Evolutionary conservation across 2,113 vertebrate species (phyloP), one percentile per base, ranked within the genome.

Genomic region (Paradisaea rubra): DNA sequence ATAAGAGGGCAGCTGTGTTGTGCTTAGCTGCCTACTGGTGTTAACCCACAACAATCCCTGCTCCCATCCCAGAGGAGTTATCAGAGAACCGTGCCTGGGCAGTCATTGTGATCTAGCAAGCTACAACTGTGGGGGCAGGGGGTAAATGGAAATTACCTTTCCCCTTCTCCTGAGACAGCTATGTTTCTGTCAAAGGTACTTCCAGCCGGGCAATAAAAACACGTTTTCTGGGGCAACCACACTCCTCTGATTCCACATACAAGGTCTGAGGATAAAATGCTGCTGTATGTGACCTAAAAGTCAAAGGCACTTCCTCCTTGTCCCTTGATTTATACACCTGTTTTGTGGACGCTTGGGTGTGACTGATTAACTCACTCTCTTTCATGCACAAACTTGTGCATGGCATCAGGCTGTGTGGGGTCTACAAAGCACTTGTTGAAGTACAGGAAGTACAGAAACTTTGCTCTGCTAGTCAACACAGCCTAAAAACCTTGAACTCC

Each of bases 271-370:
- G 15, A 54, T 33, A 76, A 61, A 81, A 35, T 15, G 47, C 45
- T 68, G 54, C 19, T 33, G 25, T 8, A 2, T 14, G 24, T 42
- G 31, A 81, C 30, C 6, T 37, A 16, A 42, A 50, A 86, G 50
- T 14, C 25, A 31, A 28, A 41, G 21, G 13, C 49, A 72, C 28
- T 53, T 87, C n/a, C 24, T 44, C 16, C 7, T 13, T 52, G 15
- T 52, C 13, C 11, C 10, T 15, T 18, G 6, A 25, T 25, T 59
- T 30, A 41, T 3, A 11, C 2, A 33, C 3, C 11, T 22, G 24
- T 8, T 66, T 42, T 1, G 15, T 7, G 37, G 24, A n/a, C 0
- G 0, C 56, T 35, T 30, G n/a, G 31, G n/a, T 25, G 16, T 13
- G 47, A 15, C 33, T 7, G 18, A 31, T 4, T 49, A n/a, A 45